Evolutionary conservation across 2,113 vertebrate genomes (phyloP), one percentile per base, ranked within the genome.

Genomic region (Oceanites oceanicus): DNA sequence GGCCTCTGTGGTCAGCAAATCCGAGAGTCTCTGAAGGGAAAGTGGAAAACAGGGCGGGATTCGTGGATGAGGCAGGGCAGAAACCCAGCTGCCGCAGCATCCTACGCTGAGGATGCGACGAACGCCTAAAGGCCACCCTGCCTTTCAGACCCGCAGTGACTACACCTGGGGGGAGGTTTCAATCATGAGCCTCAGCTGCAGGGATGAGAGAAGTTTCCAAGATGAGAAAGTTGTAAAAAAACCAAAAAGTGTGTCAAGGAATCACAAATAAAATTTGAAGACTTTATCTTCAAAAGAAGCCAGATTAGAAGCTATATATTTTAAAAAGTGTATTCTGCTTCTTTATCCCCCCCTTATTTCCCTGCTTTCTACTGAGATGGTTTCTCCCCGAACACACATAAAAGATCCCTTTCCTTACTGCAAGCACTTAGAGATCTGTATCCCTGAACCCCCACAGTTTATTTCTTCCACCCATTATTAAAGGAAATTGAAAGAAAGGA

Each of bases 101-200:
- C 26, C 6, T 30, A 59, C 4, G 36, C 18, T 3, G 7, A 15
- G 25, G 47, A 23, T 12, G 1, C 0, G 13, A 15, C 2, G 7
- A 44, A 15, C 2, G 4, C 45, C 68, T 3, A 32, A 50, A 52
- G 26, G 45, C 30, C 36, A 29, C 2, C 15, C 49, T 5, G 59
- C 36, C 58, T 8, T 21, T 14, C 32, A 7, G 42, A 13, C 18
- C 2, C 0, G 9, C n/a, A 7, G 47, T 6, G 53, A 15, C 67
- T 15, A 5, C 42, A 2, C 23, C 25, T 8, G 0, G 19, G 9
- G 21, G 17, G 7, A 6, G 36, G 15, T 11, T 2, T 20, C 30
- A 23, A 17, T 13, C 55, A 1, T 15, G 3, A 36, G 21, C 2
- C 2, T n/a, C 2, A 34, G 16, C 72, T 30, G 58, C 3, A 34